Base-by-base conservation (phyloP, 2,888 invertebrate species). In the Pollenia amentaria region DNA sequence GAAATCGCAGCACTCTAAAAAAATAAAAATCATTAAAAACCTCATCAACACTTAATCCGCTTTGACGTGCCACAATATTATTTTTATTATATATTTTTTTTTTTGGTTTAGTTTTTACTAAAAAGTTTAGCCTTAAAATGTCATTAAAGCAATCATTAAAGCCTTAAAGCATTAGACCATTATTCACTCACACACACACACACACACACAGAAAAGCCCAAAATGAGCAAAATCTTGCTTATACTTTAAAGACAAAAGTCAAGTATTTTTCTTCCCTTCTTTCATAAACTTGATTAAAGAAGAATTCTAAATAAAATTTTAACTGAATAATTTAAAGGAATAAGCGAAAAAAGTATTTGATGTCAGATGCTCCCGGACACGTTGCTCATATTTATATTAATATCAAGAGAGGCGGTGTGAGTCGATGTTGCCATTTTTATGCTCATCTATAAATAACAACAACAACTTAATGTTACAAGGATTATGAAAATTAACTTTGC, bases 41-140 rank as follows among this genome's bases (percentile, higher is more conserved):
- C 75, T 83, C 82, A 86, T 82, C 70, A 79, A 79, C 79, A 84
- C 67, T 76, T 87, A 72, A 87, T 77, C 51, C 60, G 57, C 84
- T 84, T 80, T 80, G 67, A 80, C 53, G 76, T 65, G 72, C 70
- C 80, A 48, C 72, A 65, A 73, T 79, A 83, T 86, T 76, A 86
- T 67, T 80, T 80, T 76, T 82, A 69, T 78, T 78, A 73, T 48
- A 29, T 0, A n/a, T 4, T 29, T 29, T 29, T 29, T 29, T 29
- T 69, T 80, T 76, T 65, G 64, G 21, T 80, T 83, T 76, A 53
- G 69, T 75, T 79, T 65, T 83, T 4, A 60, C 18, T 57, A 64
- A 75, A 76, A 75, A 76, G 42, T 80, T 79, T 64, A 55, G 42
- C 64, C 62, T 80, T 78, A 62, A 81, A 84, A 72, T 84, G 76